phyloP scores from a whole-genome alignment of 2,888 invertebrate species.

The Parascotia fuliginaria region DNA sequence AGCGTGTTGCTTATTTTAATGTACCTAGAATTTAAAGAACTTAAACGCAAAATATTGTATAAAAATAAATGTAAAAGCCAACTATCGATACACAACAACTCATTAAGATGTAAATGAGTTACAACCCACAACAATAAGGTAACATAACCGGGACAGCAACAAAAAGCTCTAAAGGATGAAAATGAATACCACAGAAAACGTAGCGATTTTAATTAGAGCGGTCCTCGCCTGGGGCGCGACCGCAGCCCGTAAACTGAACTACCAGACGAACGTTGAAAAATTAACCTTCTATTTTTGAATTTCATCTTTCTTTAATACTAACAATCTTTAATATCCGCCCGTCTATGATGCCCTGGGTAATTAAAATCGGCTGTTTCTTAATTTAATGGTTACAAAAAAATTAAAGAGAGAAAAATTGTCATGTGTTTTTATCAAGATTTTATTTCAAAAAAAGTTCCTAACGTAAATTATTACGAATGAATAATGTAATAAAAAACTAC shows the following conservation, averaged over 20 bases:
- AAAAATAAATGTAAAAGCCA: too few relatives aligned
- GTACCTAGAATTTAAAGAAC: too few relatives aligned
- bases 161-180: conserved; percentile 80
- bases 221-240: conserved; percentile 72
- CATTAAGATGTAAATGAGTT: conserved; percentile 84
- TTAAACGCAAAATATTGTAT: conserved; percentile 24
- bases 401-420: background rate
- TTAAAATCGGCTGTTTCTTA: conserved; percentile 38
- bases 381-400: conserved; percentile 13
- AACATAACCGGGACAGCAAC: conserved; percentile 71
- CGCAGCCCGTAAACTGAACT: conserved; percentile 68
- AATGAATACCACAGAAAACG: conserved; percentile 80
- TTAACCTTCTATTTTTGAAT: conserved; percentile 49
- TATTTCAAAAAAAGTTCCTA: background rate
- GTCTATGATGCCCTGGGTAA: conserved; percentile 50
- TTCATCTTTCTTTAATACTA: conserved; percentile 50
- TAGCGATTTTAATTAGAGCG: conserved; percentile 83
- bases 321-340: conserved; percentile 45
- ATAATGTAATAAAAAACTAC: too few relatives aligned
- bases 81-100: conserved; percentile 64
- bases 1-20: too few relatives aligned
- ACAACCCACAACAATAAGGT: conserved; percentile 78
- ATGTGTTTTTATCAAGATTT: background rate
- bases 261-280: conserved; percentile 52
- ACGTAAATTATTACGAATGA: too few relatives aligned